Base-by-base conservation (phyloP, 2,888 invertebrate species). In the Himalopsyche kuldschensis region DNA sequence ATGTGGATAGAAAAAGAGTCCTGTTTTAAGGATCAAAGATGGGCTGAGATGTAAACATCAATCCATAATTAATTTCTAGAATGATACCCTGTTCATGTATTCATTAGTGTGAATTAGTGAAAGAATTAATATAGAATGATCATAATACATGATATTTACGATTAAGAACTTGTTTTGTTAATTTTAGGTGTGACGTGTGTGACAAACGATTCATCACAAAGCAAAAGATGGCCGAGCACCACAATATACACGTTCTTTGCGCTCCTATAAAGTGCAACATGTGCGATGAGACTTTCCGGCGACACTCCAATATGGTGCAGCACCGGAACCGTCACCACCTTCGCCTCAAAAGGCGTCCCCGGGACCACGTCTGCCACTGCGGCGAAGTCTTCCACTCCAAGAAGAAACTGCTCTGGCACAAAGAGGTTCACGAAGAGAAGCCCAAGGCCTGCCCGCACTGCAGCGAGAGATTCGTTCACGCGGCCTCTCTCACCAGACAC, bases 361-460 rank as follows among this genome's bases (percentile, higher is more conserved):
- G 91, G 89, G 96, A 96, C 89, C 95, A 92, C 89, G 94, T 95
- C 86, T 96, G 96, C 88, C 93, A 93, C 85, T 97, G 97, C 90
- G 96, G 97, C 63, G 95, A 95, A 87, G 94, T 96, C 83, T 94
- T 96, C 90, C 96, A 96, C 88, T 96, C 97, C 80, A 95, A 95
- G 88, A 96, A 96, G 87, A 96, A 96, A 89, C 93, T 97, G 87
- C 93, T 93, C 4, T 96, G 97, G 96, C 97, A 97, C 90, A 94
- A 95, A 88, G 97, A 97, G 90, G 95, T 95, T 4, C 97, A 97
- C 90, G 96, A 96, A 85, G 92, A 93, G 35, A 94, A 95, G 88
- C 97, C 97, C 46, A 96, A 96, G 89, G 94, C 96, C 76, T 97
- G 97, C 90, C 93, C 94, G 4, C 94, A 95, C 88, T 97, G 97